Base-by-base conservation (phyloP, 2,888 invertebrate genomes). In the Sphecodes monilicornis region DNA sequence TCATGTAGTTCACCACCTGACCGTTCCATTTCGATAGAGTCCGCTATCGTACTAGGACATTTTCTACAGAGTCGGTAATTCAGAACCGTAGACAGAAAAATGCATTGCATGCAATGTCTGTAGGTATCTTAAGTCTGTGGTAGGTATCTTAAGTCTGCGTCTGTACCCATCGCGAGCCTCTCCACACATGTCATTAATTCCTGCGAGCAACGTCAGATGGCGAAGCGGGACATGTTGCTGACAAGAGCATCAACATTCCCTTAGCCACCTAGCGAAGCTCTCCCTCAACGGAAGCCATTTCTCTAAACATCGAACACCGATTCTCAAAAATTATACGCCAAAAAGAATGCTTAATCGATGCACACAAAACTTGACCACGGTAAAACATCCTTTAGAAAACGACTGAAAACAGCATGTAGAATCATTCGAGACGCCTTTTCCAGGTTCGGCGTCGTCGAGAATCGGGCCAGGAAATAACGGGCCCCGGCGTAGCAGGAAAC, bases 401-500 rank as follows among this genome's bases (percentile, higher is more conserved):
- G 16, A 69, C 16, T 3, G 26, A 16, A 36, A 10, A 16, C 41
- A 11, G 1, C n/a, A 13, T 5, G 11, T 36, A 39, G 10, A 68
- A 39, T 18, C 32, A 32, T 29, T 32, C 66, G 36, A 29, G 22
- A 68, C 41, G 16, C 5, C 22, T 26, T 41, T 41, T 69, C 41
- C n/a, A 39, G 41, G 26, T 5, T 29, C 13, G 29, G 16, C 43
- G 39, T 74, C 43, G 39, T 74, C 29, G 32, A 64, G n/a, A 50
- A 60, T 18, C 70, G 39, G 50, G 50, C 22, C 76, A 54, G 73
- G 66, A 72, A 68, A 36, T 66, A 71, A 66, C 70, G 43, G 39
- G 54, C 29, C n/a, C 26, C 36, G 50, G n/a, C 5, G 50, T 5
- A 70, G 66, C 80, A 80, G 85, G 85, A 85, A 85, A 74, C 85